Evolutionary conservation across 2,888 invertebrate genomes (phyloP), one percentile per base, ranked within the genome.

Genomic region (Operophtera brumata): DNA sequence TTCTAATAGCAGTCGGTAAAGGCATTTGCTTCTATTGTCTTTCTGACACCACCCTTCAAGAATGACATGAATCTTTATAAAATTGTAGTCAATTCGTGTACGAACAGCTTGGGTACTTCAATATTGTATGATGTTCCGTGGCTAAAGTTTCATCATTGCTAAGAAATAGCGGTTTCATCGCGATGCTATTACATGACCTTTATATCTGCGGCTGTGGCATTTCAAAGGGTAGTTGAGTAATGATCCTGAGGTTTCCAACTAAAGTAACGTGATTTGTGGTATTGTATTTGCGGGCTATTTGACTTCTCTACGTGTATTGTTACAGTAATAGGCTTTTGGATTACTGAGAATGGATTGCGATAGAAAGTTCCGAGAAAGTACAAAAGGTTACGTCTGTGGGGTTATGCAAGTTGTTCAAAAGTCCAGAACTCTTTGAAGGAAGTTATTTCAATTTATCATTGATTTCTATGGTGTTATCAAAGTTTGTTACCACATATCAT

Each of bases 241-340:
- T 74, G 70, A 72, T 67, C 66, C 65, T 69, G 71, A 63, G 71
- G 68, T 71, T 65, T 66, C 66, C 65, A 65, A 65, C 71, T 70
- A 65, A 70, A 69, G 66, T 70, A 74, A 70, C 70, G 66, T 57
- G 71, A 73, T 72, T 72, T 74, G 73, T 61, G 69, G 67, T 70
- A 57, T 61, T 63, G 59, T 61, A 62, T 66, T 69, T 65, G 67
- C 69, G 62, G 64, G 57, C 65, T 67, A 67, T 72, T 51, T 67
- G 68, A 64, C 67, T 70, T 65, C 64, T 47, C 52, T 51, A 47
- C 47, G 50, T 57, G 61, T 49, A 49, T 48, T 57, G 46, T 56
- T 53, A 48, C 46, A 53, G 46, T 55, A 56, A 51, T 56, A 51
- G 47, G 35, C 40, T 36, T 56, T 47, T 47, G 40, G 50, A 41